These are phyloP conservation scores for Agapostemon virescens DNA, from an alignment of 2,888 invertebrate species.

Conservation along the genomic window DNA sequence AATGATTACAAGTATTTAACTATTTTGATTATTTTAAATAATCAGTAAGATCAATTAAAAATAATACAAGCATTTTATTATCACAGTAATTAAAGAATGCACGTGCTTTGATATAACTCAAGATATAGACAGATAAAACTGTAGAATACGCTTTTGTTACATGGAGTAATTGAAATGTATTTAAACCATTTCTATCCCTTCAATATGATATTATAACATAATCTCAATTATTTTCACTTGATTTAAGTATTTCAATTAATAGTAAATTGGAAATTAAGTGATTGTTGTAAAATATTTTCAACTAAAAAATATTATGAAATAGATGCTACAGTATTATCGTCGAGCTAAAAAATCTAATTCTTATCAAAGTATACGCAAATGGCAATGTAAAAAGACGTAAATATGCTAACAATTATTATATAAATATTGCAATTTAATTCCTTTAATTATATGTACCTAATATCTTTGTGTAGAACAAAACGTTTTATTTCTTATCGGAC, in stretches of 20 bases:
- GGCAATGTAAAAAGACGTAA: conserved; percentile 48
- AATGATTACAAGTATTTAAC: conserved; percentile 50
- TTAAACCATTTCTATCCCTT: conserved; percentile 7
- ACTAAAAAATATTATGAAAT: conserved; percentile 25
- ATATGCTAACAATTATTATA: conserved; percentile 36
- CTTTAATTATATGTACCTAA: conserved; percentile 40
- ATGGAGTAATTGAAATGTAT: conserved; percentile 20
- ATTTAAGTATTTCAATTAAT: conserved; percentile 6
- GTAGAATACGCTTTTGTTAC: conserved; percentile 12
- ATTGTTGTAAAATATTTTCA: conserved; percentile 11
- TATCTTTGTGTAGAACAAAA: conserved; percentile 45
- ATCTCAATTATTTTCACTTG: not conserved
- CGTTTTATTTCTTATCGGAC: conserved; percentile 54
- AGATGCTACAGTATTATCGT: conserved; percentile 19
- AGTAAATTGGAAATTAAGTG: not conserved
- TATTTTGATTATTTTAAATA: conserved; percentile 32
- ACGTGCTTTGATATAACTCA: conserved; percentile 30
- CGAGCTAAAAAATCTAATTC: conserved; percentile 35
- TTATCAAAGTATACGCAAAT: conserved; percentile 50
- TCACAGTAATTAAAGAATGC: conserved; percentile 67
- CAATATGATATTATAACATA: not conserved
- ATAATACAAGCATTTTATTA: conserved; percentile 58
- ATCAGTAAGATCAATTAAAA: conserved; percentile 46
- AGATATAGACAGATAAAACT: conserved; percentile 19
- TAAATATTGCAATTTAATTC: conserved; percentile 30